Conservation (phyloP, 1,140 invertebrate species). For the Sitodiplosis mosellana region DNA sequence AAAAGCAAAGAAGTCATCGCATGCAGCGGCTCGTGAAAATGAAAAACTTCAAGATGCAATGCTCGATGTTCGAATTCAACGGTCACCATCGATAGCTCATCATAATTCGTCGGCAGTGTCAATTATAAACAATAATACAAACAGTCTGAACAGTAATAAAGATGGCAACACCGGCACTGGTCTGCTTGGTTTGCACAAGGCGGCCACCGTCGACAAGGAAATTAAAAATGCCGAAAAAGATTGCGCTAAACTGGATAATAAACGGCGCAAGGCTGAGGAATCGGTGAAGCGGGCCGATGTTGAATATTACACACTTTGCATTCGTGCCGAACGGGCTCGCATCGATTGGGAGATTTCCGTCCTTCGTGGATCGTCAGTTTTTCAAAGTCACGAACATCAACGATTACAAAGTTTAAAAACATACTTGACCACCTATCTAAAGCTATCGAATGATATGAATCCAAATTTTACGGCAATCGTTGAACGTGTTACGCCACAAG, state of each 20-base stretch:
- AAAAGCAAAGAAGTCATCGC: conserved; percentile 73
- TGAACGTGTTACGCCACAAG: conserved; percentile 13
- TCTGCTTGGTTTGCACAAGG: conserved; percentile 6
- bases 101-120: conserved; percentile 10
- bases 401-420: conserved; percentile 64
- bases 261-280: conserved; percentile 78
- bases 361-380: conserved; percentile 52
- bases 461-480: conserved; percentile 41
- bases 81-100: conserved; percentile 26
- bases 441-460: conserved; percentile 53
- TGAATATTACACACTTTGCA: conserved; percentile 81
- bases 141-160: conserved; percentile 4
- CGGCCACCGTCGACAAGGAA: conserved; percentile 18
- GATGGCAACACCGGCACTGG: conserved; percentile 8
- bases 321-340: conserved; percentile 71
- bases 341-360: conserved; percentile 84
- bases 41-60: conserved; percentile 68
- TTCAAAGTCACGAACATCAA: conserved; percentile 78
- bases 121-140: conserved; percentile 7
- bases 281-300: conserved; percentile 76
- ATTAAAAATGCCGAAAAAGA: conserved; percentile 29
- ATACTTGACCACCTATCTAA: conserved; percentile 56
- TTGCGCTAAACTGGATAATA: conserved; percentile 59
- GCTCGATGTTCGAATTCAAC: conserved; percentile 29
- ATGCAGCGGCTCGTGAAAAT: conserved; percentile 63